A percentile compares a stretch with the other conserved stretches of the same genome.
Conservation (phyloP, 2,888 invertebrate genomes). For the Himalopsyche kuldschensis region DNA sequence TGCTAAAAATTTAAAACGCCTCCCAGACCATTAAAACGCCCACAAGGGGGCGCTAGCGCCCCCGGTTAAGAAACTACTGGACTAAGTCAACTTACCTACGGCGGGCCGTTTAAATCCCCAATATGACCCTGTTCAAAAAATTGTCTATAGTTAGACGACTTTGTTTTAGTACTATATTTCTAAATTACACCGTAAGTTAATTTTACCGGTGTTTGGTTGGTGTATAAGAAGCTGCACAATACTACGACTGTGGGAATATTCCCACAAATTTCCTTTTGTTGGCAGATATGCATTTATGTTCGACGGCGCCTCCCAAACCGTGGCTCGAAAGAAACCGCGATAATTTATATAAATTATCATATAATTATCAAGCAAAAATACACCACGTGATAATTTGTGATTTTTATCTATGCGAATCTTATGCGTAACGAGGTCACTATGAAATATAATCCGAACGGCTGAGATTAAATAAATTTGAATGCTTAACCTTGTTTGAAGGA, state of each 20-base stretch:
- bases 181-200: neutral
- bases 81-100: no score
- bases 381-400: no score
- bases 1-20: no score
- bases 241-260: neutral
- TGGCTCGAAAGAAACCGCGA: neutral
- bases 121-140: neutral
- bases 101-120: neutral
- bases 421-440: no score
- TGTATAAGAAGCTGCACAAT: neutral
- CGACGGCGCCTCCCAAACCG: neutral
- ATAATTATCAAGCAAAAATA: no score
- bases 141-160: neutral
- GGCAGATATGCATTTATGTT: neutral
- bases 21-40: no score
- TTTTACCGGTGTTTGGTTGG: neutral
- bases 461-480: no score
- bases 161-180: neutral
- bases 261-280: conserved; percentile 2
- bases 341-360: neutral
- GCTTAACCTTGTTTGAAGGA: no score
- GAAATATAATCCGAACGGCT: no score
- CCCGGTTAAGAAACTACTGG: no score
- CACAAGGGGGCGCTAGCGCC: no score
- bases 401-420: no score